A percentile compares a stretch with the other conserved stretches of the same genome.
Conservation (phyloP, 2,797 vertebrate species). For the Hydrophis major region DNA sequence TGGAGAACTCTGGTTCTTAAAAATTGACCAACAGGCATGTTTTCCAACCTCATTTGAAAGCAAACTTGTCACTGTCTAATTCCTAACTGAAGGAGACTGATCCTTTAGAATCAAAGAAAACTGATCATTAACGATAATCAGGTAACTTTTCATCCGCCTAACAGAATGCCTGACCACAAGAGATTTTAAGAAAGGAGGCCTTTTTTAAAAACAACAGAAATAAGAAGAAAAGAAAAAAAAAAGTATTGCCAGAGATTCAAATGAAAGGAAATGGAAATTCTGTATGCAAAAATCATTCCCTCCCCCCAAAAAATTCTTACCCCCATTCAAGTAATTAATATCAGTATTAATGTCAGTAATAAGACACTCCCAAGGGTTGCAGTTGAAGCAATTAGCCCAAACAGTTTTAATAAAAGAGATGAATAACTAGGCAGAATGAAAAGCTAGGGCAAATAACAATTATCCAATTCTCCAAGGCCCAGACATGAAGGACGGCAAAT, state of each 20-base stretch:
- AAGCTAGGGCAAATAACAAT: conserved; percentile 61
- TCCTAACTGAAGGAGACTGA: background rate
- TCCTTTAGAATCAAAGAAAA: background rate
- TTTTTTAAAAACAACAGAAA: background rate
- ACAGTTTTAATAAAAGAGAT: conserved; percentile 61
- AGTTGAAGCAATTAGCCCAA: conserved; percentile 63
- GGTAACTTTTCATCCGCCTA: background rate
- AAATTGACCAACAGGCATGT: background rate
- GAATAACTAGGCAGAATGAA: conserved; percentile 55
- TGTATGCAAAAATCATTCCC: background rate
- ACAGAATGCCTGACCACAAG: background rate
- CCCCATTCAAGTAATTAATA: conserved; percentile 29
- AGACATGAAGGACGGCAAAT: conserved; percentile 40
- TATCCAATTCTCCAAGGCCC: conserved; percentile 50
- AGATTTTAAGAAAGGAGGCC: background rate
- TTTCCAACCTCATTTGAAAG: background rate
- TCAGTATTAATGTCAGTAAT: conserved; percentile 15
- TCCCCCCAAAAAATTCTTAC: background rate
- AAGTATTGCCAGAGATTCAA: background rate
- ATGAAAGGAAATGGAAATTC: background rate
- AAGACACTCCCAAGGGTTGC: conserved; percentile 48
- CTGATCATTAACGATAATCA: background rate
- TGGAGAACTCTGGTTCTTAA: background rate
- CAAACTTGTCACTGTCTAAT: background rate
- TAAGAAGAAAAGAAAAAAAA: background rate